Evolutionary conservation across 1,140 invertebrate species (phyloP).

Genomic region (Drosophila seguyi): DNA sequence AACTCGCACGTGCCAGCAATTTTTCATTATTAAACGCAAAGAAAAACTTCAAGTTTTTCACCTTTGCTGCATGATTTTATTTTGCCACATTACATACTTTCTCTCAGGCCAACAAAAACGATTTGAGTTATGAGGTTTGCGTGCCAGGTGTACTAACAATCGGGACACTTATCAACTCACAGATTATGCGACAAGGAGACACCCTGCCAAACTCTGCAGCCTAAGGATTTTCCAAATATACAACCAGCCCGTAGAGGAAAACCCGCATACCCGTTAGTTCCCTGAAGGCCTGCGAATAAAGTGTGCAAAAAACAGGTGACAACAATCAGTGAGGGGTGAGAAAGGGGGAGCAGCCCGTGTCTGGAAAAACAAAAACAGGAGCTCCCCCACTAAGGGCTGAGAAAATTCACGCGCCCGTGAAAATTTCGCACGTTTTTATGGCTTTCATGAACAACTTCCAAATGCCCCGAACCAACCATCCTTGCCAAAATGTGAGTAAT

Average conservation of each 20-base stretch:
- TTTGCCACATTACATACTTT: constrained; percentile 51
- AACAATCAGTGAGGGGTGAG: constrained; percentile 63
- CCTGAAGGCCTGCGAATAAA: constrained; percentile 7
- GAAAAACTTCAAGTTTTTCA: constrained; percentile 53
- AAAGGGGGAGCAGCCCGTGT: constrained; percentile 15
- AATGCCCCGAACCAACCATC: background rate
- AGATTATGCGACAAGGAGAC: constrained; percentile 3
- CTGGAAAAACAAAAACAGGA: constrained; percentile 73
- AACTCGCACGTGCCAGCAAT: constrained; percentile 56
- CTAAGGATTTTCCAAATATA: background rate
- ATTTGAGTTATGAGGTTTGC: constrained; percentile 76
- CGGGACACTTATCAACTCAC: background rate
- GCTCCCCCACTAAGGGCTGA: constrained; percentile 52
- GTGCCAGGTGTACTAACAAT: constrained; percentile 76
- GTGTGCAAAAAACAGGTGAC: constrained; percentile 69
- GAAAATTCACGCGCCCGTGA: constrained; percentile 72
- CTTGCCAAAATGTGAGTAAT: constrained; percentile 49
- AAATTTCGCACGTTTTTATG: constrained; percentile 85
- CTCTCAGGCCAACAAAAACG: constrained; percentile 35
- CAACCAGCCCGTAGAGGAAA: background rate
- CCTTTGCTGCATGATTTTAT: constrained; percentile 57
- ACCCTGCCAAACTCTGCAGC: background rate
- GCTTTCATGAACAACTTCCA: constrained; percentile 16
- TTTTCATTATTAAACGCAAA: constrained; percentile 59
- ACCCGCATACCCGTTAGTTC: constrained; percentile 3